These are phyloP conservation scores for Ictidomys tridecemlineatus DNA, from an alignment of 2,113 vertebrate genomes.

Conservation along the genomic window DNA sequence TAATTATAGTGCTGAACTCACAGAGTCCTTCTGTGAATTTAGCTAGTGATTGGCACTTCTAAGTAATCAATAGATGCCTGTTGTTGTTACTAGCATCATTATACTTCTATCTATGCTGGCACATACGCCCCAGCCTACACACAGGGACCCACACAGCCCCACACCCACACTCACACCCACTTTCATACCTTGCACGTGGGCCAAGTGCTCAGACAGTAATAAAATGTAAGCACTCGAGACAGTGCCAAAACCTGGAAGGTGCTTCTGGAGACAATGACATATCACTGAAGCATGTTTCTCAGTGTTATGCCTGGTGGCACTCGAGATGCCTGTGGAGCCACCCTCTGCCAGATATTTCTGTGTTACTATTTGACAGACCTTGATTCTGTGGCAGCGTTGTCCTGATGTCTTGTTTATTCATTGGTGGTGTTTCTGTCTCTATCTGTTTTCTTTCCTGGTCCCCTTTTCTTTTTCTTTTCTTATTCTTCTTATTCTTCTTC, in stretches of 20 bases:
- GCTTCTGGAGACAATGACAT: constrained; percentile 15
- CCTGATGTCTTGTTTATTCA: constrained; percentile 73
- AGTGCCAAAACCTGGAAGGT: background rate
- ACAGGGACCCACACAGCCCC: too few relatives aligned
- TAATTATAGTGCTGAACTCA: background rate
- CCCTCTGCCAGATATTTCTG: constrained; percentile 58
- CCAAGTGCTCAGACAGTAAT: background rate
- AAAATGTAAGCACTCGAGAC: background rate
- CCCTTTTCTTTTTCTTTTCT: background rate
- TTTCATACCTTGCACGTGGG: background rate
- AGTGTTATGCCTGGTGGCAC: background rate
- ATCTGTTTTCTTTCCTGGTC: constrained; percentile 78
- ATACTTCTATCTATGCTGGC: background rate
- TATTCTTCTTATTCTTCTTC: background rate
- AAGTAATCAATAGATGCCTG: background rate
- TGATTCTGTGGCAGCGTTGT: constrained; percentile 75
- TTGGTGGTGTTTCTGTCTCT: constrained; percentile 65
- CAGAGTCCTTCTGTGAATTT: background rate
- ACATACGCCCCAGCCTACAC: fast-evolving
- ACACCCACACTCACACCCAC: too few relatives aligned
- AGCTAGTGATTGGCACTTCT: background rate
- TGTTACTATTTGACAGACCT: constrained; percentile 73
- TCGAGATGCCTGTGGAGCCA: background rate
- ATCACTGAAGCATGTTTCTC: constrained; percentile 54
- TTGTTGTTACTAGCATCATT: background rate